Percentiles rank a stretch among this genome's conserved stretches.
Conservation (phyloP, 2,888 invertebrate genomes). For the Temnothorax unifasciatus region DNA sequence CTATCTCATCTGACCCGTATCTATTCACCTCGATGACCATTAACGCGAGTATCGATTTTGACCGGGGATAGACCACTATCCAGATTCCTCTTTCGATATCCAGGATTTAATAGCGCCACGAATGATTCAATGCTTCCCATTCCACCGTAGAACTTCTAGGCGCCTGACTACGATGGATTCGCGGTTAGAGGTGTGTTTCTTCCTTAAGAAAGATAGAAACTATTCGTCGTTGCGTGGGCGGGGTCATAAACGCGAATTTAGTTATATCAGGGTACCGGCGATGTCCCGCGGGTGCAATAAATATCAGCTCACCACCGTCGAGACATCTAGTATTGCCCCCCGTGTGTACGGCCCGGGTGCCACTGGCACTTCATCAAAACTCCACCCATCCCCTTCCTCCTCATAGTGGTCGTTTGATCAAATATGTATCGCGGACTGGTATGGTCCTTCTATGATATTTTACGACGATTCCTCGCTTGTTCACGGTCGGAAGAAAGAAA, state of each 20-base stretch:
- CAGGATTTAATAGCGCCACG: constrained; percentile 69
- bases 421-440: constrained; percentile 76
- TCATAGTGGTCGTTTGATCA: constrained; percentile 72
- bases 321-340: constrained; percentile 77
- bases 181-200: constrained; percentile 22
- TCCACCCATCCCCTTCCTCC: constrained; percentile 42
- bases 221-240: constrained; percentile 34
- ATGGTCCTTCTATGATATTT: constrained; percentile 56
- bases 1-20: neutral
- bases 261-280: constrained; percentile 79
- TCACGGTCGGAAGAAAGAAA: constrained; percentile 34
- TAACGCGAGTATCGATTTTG: constrained; percentile 43
- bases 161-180: neutral
- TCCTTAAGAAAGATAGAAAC: constrained; percentile 62
- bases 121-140: constrained; percentile 64
- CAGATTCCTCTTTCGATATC: constrained; percentile 47
- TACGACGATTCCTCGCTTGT: constrained; percentile 65
- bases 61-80: neutral
- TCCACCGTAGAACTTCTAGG: constrained; percentile 34
- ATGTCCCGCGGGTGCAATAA: constrained; percentile 81
- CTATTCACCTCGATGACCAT: neutral
- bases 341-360: constrained; percentile 58
- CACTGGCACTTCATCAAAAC: constrained; percentile 73
- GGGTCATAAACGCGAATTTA: constrained; percentile 81
- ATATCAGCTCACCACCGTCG: constrained; percentile 78